Evolutionary conservation across 2,113 vertebrate species (phyloP).

Genomic region (Ploceus nigricollis): DNA sequence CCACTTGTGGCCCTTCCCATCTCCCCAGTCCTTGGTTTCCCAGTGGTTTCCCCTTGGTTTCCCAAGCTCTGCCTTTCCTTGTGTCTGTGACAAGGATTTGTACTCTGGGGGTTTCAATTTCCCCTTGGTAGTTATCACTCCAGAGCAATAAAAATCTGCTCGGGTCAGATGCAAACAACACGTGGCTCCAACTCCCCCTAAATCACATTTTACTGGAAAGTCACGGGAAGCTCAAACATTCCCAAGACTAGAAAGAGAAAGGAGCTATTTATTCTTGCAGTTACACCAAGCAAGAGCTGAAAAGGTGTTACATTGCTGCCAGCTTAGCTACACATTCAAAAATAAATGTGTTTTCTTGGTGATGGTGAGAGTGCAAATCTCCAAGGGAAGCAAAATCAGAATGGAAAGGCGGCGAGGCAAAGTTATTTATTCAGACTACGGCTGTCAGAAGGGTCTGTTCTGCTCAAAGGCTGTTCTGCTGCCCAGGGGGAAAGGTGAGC

Average conservation of each 20-base stretch:
- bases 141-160: not conserved
- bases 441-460: not conserved
- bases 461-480: not conserved
- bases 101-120: not conserved
- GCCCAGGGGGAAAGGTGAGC: not conserved
- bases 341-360: constrained; percentile 15
- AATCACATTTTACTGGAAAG: not conserved
- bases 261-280: constrained; percentile 19
- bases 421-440: not conserved
- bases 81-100: not conserved
- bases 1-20: not conserved
- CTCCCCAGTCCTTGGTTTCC: not conserved
- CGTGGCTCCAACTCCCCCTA: not conserved
- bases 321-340: constrained; percentile 9
- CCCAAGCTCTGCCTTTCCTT: not conserved
- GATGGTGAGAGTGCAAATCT: not conserved
- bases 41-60: not conserved
- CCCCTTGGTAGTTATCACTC: not conserved
- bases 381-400: not conserved
- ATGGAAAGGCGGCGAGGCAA: not conserved
- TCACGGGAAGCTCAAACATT: not conserved
- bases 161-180: not conserved
- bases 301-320: constrained; percentile 12
- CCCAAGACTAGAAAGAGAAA: not conserved
- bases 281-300: not conserved